phyloP scores from a whole-genome alignment of 2,888 invertebrate genomes.

The Lepidochitona cinerea region DNA sequence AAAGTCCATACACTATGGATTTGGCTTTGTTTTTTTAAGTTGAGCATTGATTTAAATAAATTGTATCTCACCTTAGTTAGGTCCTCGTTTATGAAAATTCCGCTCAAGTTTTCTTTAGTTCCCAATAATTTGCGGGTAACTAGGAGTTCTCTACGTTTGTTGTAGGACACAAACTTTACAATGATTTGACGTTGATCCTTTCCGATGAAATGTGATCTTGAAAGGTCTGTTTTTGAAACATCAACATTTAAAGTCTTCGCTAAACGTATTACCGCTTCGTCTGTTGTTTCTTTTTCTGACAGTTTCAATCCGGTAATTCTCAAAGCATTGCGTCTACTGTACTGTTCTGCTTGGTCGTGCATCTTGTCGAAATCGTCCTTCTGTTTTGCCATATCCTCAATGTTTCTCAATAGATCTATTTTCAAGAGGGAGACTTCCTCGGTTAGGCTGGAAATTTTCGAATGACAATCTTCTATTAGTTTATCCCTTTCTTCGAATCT shows the following conservation, averaged over 20 bases:
- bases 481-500: no score
- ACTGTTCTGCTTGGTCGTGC: constrained; percentile 1
- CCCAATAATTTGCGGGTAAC: not conserved
- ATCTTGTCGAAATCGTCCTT: no score
- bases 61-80: constrained; percentile 1
- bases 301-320: not conserved
- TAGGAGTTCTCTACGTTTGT: not conserved
- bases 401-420: not conserved
- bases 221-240: not conserved
- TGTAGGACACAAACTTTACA: not conserved
- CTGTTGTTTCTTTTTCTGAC: not conserved
- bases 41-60: not conserved
- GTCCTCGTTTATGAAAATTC: not conserved
- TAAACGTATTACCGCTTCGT: not conserved
- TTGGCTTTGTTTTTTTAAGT: not conserved
- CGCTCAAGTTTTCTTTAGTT: no score
- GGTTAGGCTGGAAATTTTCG: no score
- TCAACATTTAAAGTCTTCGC: not conserved
- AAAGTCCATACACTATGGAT: constrained; percentile 2
- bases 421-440: no score
- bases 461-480: no score
- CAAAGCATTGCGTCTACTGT: not conserved
- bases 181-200: not conserved
- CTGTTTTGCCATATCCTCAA: no score
- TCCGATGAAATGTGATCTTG: not conserved